These are phyloP conservation scores for human (Homo sapiens) DNA, from an alignment of 2,113 vertebrate species.

Conservation along the genomic window GRCh38 chr3:64587001-64587500, in stretches of 20 bases:
- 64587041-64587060: slow-evolving; percentile 45
- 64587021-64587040: slow-evolving; percentile 56
- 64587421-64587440: not conserved
- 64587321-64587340: not conserved
- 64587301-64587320: not conserved
- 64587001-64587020: not conserved
- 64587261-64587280: not conserved
- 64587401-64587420: not conserved
- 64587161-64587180: not conserved
- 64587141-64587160: slow-evolving; percentile 39
- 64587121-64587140: not conserved
- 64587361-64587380: not conserved
- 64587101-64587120: slow-evolving; percentile 51
- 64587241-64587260: not conserved
- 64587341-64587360: not conserved
- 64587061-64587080: slow-evolving; percentile 50
- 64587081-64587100: slow-evolving; percentile 73
- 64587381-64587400: not conserved
- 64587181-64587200: slow-evolving; percentile 34
- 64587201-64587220: slow-evolving; percentile 28
- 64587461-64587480: not conserved
- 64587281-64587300: not conserved
- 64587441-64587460: not conserved
- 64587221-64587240: slow-evolving; percentile 15
- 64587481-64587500: not conserved